Evolutionary conservation across 2,797 vertebrate species (phyloP).

Genomic region (Liasis olivaceus): DNA sequence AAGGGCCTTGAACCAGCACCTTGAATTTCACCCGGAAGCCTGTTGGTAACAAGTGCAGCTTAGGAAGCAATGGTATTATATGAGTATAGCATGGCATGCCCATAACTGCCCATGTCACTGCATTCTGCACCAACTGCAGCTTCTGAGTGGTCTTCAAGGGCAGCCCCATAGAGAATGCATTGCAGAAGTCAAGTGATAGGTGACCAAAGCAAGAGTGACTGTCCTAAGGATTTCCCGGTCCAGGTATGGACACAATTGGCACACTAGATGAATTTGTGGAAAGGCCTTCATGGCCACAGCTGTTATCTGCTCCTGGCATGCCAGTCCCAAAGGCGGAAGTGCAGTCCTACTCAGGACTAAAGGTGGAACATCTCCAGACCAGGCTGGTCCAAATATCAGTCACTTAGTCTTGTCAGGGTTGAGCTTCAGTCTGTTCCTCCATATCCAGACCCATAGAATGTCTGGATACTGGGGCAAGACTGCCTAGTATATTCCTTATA

Average conservation of each 20-base stretch:
- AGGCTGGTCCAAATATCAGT: neutral
- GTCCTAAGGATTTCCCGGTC: neutral
- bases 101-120: neutral
- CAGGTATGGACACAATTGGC: neutral
- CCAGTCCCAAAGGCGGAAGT: neutral
- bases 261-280: neutral
- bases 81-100: neutral
- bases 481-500: neutral
- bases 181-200: neutral
- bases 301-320: neutral
- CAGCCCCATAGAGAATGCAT: neutral
- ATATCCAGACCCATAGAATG: neutral
- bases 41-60: neutral
- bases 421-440: neutral
- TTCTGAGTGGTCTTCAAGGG: neutral
- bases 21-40: neutral
- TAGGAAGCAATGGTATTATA: neutral
- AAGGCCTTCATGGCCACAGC: neutral
- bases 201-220: neutral
- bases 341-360: too few relatives aligned
- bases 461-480: neutral
- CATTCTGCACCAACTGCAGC: neutral
- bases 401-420: neutral
- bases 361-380: neutral
- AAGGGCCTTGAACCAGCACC: neutral